Evolutionary conservation across 2,888 invertebrate species (phyloP).

Genomic region (Troilus luridus): DNA sequence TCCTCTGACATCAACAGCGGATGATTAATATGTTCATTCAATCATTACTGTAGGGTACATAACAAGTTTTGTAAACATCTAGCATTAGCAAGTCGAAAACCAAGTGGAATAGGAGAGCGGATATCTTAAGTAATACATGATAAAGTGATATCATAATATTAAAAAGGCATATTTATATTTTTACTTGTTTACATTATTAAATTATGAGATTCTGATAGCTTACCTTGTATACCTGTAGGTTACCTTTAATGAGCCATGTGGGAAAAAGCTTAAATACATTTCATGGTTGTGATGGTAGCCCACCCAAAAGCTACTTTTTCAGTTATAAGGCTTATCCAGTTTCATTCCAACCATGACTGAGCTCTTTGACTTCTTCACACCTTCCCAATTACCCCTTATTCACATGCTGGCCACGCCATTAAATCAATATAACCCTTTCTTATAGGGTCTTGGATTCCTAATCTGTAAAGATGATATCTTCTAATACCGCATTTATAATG

Average conservation of each 20-base stretch:
- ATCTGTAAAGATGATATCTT: slow-evolving; percentile 26
- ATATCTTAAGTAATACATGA: too few relatives aligned
- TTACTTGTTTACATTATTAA: neutral
- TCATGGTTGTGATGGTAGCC: slow-evolving; percentile 42
- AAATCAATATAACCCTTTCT: slow-evolving; percentile 43
- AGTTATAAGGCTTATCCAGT: slow-evolving; percentile 30
- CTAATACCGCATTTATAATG: slow-evolving; percentile 12
- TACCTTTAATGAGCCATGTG: neutral
- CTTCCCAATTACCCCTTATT: slow-evolving; percentile 43
- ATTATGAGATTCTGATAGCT: neutral
- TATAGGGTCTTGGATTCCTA: neutral
- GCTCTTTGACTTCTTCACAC: slow-evolving; percentile 43
- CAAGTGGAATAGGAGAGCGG: too few relatives aligned
- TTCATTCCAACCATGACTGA: slow-evolving; percentile 39
- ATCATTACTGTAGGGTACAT: too few relatives aligned
- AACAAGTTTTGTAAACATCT: too few relatives aligned
- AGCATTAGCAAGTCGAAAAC: too few relatives aligned
- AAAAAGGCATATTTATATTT: neutral
- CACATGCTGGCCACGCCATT: slow-evolving; percentile 34
- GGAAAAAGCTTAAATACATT: slow-evolving; percentile 41
- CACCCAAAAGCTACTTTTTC: slow-evolving; percentile 40
- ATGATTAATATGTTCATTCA: too few relatives aligned
- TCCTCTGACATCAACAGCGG: too few relatives aligned
- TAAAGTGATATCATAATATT: neutral
- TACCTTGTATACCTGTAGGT: slow-evolving; percentile 18